Conservation (phyloP, 30 jellyfish, hydroid and myxozoan genomes). For the Cassiopea xamachana region DNA sequence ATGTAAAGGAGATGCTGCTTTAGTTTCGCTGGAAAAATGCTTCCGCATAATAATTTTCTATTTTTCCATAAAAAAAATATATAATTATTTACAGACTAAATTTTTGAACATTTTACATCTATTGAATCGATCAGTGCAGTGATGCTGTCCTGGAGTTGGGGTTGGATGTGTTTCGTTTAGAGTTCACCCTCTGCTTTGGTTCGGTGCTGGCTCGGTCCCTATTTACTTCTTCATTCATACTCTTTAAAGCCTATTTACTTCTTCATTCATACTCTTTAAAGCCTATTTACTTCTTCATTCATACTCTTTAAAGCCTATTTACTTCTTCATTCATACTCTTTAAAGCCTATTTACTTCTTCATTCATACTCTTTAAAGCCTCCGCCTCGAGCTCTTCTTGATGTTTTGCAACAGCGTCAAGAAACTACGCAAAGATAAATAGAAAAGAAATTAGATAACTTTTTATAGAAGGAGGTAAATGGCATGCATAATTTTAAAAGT, state of each 20-base stretch:
- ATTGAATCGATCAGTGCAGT: not conserved
- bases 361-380: slow-evolving; percentile 18
- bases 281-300: no score
- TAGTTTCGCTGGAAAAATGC: no score
- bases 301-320: slow-evolving; percentile 12
- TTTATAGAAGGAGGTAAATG: no score
- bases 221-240: slow-evolving; percentile 11
- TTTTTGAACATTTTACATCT: not conserved
- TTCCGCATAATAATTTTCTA: no score
- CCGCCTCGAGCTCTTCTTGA: slow-evolving; percentile 72
- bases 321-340: slow-evolving; percentile 28
- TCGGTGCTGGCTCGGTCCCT: slow-evolving; percentile 14
- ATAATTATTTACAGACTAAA: not conserved
- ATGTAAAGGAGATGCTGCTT: no score
- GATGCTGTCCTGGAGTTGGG: slow-evolving; percentile 41
- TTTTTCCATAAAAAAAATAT: no score
- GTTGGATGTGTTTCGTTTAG: slow-evolving; percentile 31
- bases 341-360: slow-evolving; percentile 30
- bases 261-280: slow-evolving; percentile 5
- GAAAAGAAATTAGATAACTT: not conserved
- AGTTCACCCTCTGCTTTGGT: slow-evolving; percentile 22
- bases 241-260: slow-evolving; percentile 44
- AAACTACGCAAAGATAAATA: slow-evolving; percentile 19
- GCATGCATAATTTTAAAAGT: not conserved
- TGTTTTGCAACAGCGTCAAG: slow-evolving; percentile 71